These are phyloP conservation scores for Smittia sp. DNA, from an alignment of 2,888 invertebrate species.

Conservation along the genomic window DNA sequence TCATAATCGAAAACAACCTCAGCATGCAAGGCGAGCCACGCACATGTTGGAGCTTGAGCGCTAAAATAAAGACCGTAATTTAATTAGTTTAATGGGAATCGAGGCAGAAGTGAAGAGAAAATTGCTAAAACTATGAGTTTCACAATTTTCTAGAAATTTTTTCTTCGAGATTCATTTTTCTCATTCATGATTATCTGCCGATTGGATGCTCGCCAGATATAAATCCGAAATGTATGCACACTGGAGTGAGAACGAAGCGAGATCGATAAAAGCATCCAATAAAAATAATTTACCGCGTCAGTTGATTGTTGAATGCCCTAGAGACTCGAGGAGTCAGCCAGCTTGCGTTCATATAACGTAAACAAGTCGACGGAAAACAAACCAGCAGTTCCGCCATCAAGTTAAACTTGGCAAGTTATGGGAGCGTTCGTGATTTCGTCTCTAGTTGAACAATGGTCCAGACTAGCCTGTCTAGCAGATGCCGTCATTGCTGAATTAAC, in stretches of 20 bases:
- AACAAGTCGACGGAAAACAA: background rate
- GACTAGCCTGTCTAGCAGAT: too few species aligned
- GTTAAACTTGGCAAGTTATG: too few species aligned
- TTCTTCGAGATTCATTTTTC: too few species aligned
- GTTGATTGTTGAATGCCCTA: conserved; percentile 5
- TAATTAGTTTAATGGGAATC: conserved; percentile 7
- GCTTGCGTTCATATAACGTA: background rate
- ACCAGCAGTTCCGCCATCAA: background rate
- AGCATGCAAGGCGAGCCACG: background rate
- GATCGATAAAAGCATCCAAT: conserved; percentile 3
- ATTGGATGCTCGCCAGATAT: background rate
- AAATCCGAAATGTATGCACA: background rate
- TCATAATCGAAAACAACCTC: background rate
- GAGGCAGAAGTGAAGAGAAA: background rate
- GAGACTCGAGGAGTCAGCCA: background rate
- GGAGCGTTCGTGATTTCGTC: too few species aligned
- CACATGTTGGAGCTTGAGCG: background rate
- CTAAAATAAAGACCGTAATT: background rate
- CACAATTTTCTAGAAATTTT: background rate
- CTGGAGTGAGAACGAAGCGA: background rate
- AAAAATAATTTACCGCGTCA: conserved; percentile 12
- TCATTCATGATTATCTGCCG: background rate
- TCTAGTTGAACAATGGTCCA: too few species aligned
- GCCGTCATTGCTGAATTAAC: too few species aligned
- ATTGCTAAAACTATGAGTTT: background rate